phyloP scores from a whole-genome alignment of 2,113 vertebrate species.

The Tauraco erythrolophus region DNA sequence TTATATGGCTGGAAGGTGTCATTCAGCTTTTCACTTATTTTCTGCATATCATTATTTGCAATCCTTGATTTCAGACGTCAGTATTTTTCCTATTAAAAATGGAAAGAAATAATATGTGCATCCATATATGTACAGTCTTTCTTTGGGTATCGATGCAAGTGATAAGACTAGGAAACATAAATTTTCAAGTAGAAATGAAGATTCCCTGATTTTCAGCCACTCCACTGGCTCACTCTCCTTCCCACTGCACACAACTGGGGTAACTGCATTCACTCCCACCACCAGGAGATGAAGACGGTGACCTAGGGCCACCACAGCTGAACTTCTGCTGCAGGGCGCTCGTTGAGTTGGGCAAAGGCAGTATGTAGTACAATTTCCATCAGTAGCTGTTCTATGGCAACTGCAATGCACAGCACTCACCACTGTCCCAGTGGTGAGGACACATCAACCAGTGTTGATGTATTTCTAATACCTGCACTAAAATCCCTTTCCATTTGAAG shows the following conservation, averaged over 20 bases:
- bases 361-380: fast-evolving
- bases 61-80: background rate
- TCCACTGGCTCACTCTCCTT: background rate
- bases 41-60: background rate
- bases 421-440: background rate
- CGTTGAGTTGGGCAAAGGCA: fast-evolving
- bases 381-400: background rate
- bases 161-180: background rate
- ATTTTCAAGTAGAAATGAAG: background rate
- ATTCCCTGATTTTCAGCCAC: background rate
- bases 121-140: background rate
- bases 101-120: background rate
- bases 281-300: background rate
- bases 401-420: background rate
- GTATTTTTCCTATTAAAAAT: background rate
- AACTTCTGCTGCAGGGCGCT: background rate
- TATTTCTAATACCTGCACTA: background rate
- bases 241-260: background rate
- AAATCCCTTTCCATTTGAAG: background rate
- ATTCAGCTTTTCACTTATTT: background rate
- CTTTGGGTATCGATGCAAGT: background rate
- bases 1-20: background rate
- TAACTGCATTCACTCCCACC: background rate
- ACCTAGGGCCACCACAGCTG: background rate
- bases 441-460: background rate